Percentiles rank a stretch among this genome's conserved stretches.
Conservation (phyloP, 2,888 invertebrate species). For the Agrochola lota region DNA sequence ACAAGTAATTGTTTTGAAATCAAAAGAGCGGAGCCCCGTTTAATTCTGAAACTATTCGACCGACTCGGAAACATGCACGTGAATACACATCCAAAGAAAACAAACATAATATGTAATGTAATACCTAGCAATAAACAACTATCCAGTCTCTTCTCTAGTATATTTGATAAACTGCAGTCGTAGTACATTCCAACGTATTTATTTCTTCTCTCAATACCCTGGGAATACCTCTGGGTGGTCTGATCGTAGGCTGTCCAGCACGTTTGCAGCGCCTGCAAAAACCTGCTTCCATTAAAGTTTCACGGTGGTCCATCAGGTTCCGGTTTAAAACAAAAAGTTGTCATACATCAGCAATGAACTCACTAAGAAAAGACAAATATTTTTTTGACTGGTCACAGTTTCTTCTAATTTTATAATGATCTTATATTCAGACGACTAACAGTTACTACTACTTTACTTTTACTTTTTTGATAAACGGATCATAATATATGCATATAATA, state of each 20-base stretch:
- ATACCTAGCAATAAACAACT: not conserved
- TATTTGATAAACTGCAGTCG: conserved; percentile 1
- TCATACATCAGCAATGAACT: conserved; percentile 21
- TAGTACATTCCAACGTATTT: conserved; percentile 14
- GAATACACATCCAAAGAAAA: not conserved
- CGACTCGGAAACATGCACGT: not conserved
- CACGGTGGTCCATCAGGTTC: conserved; percentile 49
- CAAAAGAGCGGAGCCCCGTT: not conserved
- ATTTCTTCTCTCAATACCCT: not conserved
- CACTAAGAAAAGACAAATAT: not conserved
- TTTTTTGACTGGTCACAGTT: not conserved
- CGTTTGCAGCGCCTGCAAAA: conserved; percentile 42
- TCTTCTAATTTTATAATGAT: not conserved
- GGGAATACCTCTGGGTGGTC: conserved; percentile 44
- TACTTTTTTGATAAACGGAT: not conserved
- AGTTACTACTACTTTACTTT: no score
- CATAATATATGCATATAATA: not conserved
- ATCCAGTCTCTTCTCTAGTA: not conserved
- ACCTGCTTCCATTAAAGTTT: conserved; percentile 45
- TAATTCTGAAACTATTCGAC: not conserved
- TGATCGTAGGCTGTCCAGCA: conserved; percentile 11
- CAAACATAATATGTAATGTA: not conserved
- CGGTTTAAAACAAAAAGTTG: conserved; percentile 32
- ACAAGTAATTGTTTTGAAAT: not conserved
- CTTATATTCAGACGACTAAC: not conserved